Evolutionary conservation across 2,797 vertebrate species (phyloP).

Genomic region (Peromyscus melanophrys): DNA sequence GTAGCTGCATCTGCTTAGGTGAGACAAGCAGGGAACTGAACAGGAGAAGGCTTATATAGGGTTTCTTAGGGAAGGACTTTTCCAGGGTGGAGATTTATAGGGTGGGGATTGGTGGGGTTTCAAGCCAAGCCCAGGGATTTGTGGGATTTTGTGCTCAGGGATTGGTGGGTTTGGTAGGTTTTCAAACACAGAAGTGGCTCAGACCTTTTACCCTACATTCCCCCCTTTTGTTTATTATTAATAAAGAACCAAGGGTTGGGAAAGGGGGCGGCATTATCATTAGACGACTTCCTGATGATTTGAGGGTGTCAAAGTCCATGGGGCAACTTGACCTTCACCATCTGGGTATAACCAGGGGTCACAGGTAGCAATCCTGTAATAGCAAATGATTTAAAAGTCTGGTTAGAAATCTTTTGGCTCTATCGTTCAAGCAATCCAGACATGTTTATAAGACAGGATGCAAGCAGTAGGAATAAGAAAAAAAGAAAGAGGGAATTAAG

Average conservation of each 20-base stretch:
- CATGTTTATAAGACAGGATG: neutral
- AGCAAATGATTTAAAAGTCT: neutral
- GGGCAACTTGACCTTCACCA: neutral
- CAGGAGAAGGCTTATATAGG: neutral
- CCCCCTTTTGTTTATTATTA: neutral
- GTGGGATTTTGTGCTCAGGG: neutral
- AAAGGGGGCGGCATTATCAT: neutral
- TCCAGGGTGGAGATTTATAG: neutral
- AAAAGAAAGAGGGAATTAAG: neutral
- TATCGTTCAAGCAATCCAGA: neutral
- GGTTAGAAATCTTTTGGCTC: neutral
- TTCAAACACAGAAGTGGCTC: neutral
- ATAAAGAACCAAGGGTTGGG: neutral
- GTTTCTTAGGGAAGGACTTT: neutral
- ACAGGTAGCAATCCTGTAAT: neutral
- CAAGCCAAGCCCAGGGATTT: neutral
- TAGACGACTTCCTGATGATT: neutral
- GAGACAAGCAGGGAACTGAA: neutral
- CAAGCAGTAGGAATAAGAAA: neutral
- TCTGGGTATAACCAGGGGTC: neutral
- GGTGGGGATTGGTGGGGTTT: neutral
- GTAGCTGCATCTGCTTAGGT: neutral
- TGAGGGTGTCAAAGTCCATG: neutral
- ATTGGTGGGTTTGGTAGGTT: neutral
- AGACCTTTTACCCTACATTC: neutral